These are phyloP conservation scores for Chrosomus eos DNA, from an alignment of 2,797 vertebrate genomes.

Conservation along the genomic window DNA sequence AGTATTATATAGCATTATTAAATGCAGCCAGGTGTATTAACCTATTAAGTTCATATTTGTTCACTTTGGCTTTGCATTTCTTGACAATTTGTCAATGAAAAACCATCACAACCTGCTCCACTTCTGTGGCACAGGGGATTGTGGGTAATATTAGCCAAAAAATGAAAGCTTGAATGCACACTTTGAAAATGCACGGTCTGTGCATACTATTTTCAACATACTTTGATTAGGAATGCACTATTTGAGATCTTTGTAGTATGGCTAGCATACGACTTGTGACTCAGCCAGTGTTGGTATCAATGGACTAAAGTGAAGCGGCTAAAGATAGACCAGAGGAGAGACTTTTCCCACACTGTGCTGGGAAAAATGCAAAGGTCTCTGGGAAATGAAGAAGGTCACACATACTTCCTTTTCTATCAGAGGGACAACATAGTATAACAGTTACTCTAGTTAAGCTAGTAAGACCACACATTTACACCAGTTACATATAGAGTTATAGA, in stretches of 20 bases:
- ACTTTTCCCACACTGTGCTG: slow-evolving; percentile 53
- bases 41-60: neutral
- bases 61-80: neutral
- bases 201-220: neutral
- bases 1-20: no score
- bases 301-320: slow-evolving; percentile 18
- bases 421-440: neutral
- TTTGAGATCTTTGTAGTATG: neutral
- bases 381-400: slow-evolving; percentile 53
- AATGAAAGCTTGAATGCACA: neutral
- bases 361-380: slow-evolving; percentile 36
- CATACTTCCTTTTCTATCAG: slow-evolving; percentile 34
- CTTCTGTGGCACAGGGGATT: neutral
- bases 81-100: neutral
- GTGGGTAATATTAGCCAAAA: neutral
- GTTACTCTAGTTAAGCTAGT: neutral
- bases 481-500: no score
- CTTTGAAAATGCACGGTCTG: neutral
- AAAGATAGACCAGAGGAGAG: slow-evolving; percentile 54
- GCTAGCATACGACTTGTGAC: neutral
- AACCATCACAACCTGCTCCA: neutral
- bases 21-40: no score
- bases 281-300: slow-evolving; percentile 1
- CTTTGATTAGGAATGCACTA: neutral
- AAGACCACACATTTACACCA: neutral